A percentile compares a stretch with the other conserved stretches of the same genome.
phyloP scores from a whole-genome alignment of 2,113 vertebrate species.

The Siniperca chuatsi region DNA sequence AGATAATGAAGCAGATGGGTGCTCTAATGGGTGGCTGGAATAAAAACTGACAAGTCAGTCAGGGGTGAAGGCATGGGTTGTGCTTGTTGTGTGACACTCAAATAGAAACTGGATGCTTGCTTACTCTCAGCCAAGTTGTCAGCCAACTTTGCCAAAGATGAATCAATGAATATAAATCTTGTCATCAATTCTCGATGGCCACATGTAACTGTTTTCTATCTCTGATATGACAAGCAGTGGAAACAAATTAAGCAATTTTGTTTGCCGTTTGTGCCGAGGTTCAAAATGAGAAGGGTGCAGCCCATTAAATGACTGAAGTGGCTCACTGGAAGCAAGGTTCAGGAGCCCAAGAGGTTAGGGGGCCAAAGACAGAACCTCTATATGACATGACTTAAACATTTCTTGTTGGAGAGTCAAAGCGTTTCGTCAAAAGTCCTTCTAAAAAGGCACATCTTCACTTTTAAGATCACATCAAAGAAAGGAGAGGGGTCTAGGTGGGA shows the following conservation, averaged over 20 bases:
- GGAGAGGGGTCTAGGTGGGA: neutral
- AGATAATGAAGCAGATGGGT: constrained; percentile 79
- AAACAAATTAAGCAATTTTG: constrained; percentile 32
- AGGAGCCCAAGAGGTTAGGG: neutral
- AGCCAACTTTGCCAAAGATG: constrained; percentile 41
- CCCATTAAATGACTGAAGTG: neutral
- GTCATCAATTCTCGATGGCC: neutral
- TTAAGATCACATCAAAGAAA: constrained; percentile 16
- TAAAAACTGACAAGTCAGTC: constrained; percentile 60
- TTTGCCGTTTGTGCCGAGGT: neutral
- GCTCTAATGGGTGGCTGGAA: constrained; percentile 70
- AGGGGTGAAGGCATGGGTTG: constrained; percentile 50
- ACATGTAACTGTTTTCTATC: constrained; percentile 18
- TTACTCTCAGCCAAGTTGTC: neutral
- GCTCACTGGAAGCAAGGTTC: neutral
- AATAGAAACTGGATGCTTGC: constrained; percentile 71
- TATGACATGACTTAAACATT: neutral
- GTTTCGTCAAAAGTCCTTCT: neutral
- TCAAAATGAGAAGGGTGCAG: no score
- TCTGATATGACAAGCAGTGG: constrained; percentile 30
- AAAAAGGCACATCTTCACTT: constrained; percentile 9
- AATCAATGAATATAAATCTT: constrained; percentile 26
- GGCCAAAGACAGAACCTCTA: neutral
- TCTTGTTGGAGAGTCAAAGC: neutral
- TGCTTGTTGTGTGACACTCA: constrained; percentile 38